phyloP scores from a whole-genome alignment of 2,113 vertebrate genomes.

The Malurus alboscapulatus region DNA sequence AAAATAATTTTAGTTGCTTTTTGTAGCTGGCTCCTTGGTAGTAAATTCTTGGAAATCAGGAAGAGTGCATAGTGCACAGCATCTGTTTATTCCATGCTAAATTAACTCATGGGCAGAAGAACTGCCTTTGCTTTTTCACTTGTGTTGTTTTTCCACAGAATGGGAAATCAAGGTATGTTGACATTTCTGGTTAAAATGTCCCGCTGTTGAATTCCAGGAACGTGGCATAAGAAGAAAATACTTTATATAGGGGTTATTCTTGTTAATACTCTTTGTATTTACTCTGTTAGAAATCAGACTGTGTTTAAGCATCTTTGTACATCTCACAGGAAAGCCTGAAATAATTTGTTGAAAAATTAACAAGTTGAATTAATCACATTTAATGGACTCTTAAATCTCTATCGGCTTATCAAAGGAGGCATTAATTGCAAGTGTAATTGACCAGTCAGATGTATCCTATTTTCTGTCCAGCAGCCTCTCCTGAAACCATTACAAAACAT shows the following conservation, averaged over 20 bases:
- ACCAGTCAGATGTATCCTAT: conserved; percentile 53
- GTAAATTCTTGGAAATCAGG: background rate
- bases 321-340: conserved; percentile 35
- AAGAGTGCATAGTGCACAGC: background rate
- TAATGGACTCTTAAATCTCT: conserved; percentile 65
- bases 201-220: background rate
- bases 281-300: background rate
- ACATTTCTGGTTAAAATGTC: background rate
- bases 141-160: background rate
- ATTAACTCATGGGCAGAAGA: background rate
- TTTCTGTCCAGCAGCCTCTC: conserved; percentile 15
- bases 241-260: background rate
- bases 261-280: background rate
- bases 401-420: conserved; percentile 54
- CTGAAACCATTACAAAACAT: conserved; percentile 33
- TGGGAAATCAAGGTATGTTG: background rate
- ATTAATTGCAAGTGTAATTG: conserved; percentile 70
- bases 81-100: background rate
- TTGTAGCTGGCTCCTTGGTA: background rate
- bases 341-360: conserved; percentile 46
- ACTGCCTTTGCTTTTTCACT: background rate
- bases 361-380: conserved; percentile 44
- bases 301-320: conserved; percentile 18
- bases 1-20: background rate
- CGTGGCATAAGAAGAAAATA: background rate